Evolutionary conservation across 2,888 invertebrate species (phyloP).

Genomic region (Quadroppia sp.): DNA sequence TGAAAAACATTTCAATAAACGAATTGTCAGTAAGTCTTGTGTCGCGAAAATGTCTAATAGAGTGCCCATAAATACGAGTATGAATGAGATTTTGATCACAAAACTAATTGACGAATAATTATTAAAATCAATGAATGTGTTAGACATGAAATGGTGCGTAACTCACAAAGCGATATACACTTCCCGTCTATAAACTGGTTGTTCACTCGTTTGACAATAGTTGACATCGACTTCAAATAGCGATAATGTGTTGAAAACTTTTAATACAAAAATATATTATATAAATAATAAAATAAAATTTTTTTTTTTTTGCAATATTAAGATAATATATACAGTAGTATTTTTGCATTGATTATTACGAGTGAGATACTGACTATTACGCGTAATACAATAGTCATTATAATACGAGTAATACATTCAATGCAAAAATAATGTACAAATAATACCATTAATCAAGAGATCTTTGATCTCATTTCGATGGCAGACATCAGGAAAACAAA

Average conservation of each 20-base stretch:
- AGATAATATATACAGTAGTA: no score
- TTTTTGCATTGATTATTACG: no score
- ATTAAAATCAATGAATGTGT: no score
- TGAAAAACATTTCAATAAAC: conserved; percentile 34
- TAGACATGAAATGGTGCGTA: background rate
- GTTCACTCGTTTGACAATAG: conserved; percentile 30
- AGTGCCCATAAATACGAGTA: conserved; percentile 16
- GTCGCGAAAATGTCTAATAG: conserved; percentile 9
- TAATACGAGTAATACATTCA: no score
- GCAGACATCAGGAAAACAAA: conserved; percentile 42
- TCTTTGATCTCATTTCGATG: conserved; percentile 5
- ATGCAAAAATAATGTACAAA: background rate
- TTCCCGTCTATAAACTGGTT: background rate
- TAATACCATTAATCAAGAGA: background rate
- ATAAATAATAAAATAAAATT: no score
- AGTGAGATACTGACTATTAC: no score
- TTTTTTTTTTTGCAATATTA: no score
- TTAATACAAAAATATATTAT: no score
- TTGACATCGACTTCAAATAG: conserved; percentile 25
- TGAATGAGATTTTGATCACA: background rate
- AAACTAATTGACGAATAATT: background rate
- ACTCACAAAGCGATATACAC: conserved; percentile 18
- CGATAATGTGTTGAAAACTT: background rate
- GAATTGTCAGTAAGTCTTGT: background rate
- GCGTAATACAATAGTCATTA: no score